Evolutionary conservation across 2,113 vertebrate species (phyloP).

Genomic region (Taxidea taxus): DNA sequence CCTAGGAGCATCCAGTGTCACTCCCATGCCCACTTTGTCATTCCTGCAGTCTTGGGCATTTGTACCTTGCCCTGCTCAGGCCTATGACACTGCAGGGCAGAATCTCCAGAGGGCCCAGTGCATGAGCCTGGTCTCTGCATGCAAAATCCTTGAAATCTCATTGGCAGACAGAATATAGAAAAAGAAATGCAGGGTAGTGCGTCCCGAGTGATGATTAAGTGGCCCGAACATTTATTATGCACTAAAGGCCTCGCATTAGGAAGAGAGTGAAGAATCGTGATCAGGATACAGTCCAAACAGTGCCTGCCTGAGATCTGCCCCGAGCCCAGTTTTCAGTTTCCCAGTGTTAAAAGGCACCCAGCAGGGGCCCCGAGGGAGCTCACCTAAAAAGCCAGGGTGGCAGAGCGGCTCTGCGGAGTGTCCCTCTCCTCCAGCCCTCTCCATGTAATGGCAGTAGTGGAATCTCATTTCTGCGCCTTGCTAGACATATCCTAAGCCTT

Average conservation of each 20-base stretch:
- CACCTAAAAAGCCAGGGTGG: not conserved
- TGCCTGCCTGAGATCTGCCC: not conserved
- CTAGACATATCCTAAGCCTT: not conserved
- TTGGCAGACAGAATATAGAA: not conserved
- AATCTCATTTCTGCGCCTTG: not conserved
- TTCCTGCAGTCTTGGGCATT: not conserved
- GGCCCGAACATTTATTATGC: not conserved
- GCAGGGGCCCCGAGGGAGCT: accelerated
- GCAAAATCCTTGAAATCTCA: not conserved
- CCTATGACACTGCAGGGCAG: not conserved
- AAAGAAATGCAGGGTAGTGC: not conserved
- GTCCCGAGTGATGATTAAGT: not conserved
- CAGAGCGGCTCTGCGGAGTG: not conserved
- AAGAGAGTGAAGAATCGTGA: not conserved
- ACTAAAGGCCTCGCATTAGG: not conserved
- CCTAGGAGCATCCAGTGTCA: not conserved
- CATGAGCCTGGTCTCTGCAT: not conserved
- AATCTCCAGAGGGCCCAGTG: not conserved
- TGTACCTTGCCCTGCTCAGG: not conserved
- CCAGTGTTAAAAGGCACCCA: not conserved
- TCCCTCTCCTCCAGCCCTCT: not conserved
- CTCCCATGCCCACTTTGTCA: not conserved
- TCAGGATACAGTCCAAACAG: not conserved
- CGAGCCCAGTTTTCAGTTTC: not conserved
- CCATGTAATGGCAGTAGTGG: accelerated